Evolutionary conservation across 2,113 vertebrate species (phyloP).

Genomic region (Panthera uncia): DNA sequence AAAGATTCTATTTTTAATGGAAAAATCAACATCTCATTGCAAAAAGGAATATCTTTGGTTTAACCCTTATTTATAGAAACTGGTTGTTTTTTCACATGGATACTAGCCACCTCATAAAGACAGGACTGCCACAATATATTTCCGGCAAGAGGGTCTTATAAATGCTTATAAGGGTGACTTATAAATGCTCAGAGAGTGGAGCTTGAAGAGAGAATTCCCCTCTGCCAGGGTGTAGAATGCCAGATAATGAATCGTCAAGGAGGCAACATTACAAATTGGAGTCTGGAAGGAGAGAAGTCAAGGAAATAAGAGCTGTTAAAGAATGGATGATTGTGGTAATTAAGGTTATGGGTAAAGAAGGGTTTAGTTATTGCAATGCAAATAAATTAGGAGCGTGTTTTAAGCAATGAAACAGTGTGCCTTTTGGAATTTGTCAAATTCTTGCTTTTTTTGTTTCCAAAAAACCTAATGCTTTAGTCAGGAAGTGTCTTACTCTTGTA

Average conservation of each 20-base stretch:
- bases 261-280: constrained; percentile 35
- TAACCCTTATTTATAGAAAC: constrained; percentile 8
- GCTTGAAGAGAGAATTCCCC: constrained; percentile 8
- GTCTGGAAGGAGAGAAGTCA: constrained; percentile 33
- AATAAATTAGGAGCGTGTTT: constrained; percentile 28
- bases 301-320: not conserved
- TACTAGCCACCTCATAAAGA: constrained; percentile 26
- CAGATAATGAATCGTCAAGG: constrained; percentile 25
- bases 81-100: not conserved
- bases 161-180: not conserved
- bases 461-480: not conserved
- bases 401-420: not conserved
- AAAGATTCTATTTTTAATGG: not conserved
- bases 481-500: not conserved
- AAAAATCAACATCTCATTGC: not conserved
- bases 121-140: not conserved
- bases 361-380: not conserved
- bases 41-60: not conserved
- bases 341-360: constrained; percentile 51
- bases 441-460: constrained; percentile 3
- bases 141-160: not conserved
- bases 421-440: constrained; percentile 22
- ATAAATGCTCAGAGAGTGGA: constrained; percentile 3
- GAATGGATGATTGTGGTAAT: constrained; percentile 45
- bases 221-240: not conserved